Base-by-base conservation (phyloP, 2,113 vertebrate species). In the Arenaria interpres region DNA sequence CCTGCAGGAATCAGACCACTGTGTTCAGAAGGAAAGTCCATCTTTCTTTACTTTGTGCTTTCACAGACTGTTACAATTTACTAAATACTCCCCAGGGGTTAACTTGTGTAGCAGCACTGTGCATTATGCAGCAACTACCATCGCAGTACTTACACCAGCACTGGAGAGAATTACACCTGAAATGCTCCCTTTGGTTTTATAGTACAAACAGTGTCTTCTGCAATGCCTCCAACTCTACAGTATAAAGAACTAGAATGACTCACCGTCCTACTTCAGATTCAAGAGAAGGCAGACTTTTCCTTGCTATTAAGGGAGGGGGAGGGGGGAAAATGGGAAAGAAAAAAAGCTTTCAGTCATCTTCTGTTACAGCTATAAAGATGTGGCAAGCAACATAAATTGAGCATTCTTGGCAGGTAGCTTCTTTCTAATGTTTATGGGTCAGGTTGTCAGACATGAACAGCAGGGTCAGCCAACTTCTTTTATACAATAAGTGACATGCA, bases 341-440 rank as follows among this genome's bases (percentile, higher is more conserved):
- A 45, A 46, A 37, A 74, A 27, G n/a, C 60, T 87, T 92, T 94
- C 67, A 92, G 43, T 9, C 41, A 35, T 83, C 50, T 93, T 71
- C 46, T 77, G 14, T 71, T 85, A 6, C 28, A 96, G 41, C 54
- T 67, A 20, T 66, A 95, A 69, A 94, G 53, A 82, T 63, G 41
- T 78, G 78, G 4, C 71, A 88, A 53, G 41, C 46, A 80, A 80
- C 33, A 33, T 75, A 95, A 95, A 95, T 32, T 81, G 43, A 94
- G 11, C 46, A 68, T 88, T 92, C 88, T 90, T 96, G 85, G 85
- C 88, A 94, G 76, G 68, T 75, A 84, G 10, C 25, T 94, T 89
- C 74, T 89, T 89, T 35, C 51, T 86, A 67, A 86, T 78, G 68
- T 92, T 96, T 96, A 75, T 80, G 79, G 90, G 93, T 94, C 72